Base-by-base conservation (phyloP, 2,113 vertebrate genomes). In the Thunnus maccoyii region DNA sequence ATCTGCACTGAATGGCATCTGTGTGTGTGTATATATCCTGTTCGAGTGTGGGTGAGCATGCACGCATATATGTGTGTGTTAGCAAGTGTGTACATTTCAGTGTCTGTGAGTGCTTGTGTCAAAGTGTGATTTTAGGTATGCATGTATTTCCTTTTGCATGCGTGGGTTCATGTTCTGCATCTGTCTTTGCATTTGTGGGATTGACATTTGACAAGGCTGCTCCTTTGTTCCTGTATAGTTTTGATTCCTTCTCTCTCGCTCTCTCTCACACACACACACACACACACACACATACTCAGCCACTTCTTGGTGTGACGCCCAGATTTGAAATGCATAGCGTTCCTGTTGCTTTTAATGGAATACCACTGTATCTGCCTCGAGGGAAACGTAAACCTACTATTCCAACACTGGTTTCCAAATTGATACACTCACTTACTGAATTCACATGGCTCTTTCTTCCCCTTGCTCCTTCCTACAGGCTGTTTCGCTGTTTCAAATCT, bases 271-370 rank as follows among this genome's bases (percentile, higher is more conserved):
- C 54, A 22, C 25, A 14, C 47, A 52, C 55, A 1, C 70, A 50
- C 76, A 61, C 76, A 25, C 60, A 73, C 56, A 7, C 27, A 32
- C 80, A 65, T 63, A 62, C 11, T 12, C 9, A 67, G n/a, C 8
- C 16, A 20, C 13, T 60, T 75, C 72, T 83, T 84, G 78, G 87
- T 88, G 82, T 75, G 71, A 76, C 30, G 80, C 79, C 72, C 79
- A 84, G 78, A 90, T 92, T 91, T 91, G 80, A 90, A 90, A 93
- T 88, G 84, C 90, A 91, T 84, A 54, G 67, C 22, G 78, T 89
- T 84, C 69, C 87, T 89, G 86, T 79, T 80, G 83, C 86, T 87
- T 88, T 84, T 90, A 91, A 91, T 90, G 89, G 88, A 91, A 86
- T 62, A 74, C 83, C 85, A 83, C 72, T 84, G 84, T 80, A 83